A percentile compares a stretch with the other conserved stretches of the same genome.
Evolutionary conservation across 1,140 invertebrate species (phyloP).

Genomic region (Pantala flavescens): DNA sequence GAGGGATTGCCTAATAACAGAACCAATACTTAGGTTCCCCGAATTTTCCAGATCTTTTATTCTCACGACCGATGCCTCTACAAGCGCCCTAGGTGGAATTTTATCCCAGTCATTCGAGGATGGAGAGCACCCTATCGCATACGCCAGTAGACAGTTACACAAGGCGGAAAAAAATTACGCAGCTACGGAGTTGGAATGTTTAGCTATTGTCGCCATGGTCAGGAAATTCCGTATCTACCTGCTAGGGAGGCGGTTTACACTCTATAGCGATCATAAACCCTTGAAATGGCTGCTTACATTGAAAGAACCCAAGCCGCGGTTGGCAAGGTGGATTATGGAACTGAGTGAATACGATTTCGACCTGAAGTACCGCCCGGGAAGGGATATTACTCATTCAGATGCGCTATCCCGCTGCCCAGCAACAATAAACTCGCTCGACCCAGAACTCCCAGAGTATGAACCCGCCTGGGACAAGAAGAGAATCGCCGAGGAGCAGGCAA

Average conservation of each 20-base stretch:
- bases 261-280: constrained; percentile 34
- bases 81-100: background rate
- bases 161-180: constrained; percentile 34
- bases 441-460: too few relatives aligned
- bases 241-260: constrained; percentile 30
- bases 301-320: too few relatives aligned
- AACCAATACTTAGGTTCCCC: background rate
- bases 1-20: background rate
- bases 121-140: constrained; percentile 28
- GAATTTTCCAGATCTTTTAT: background rate
- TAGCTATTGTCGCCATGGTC: constrained; percentile 34
- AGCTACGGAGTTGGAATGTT: constrained; percentile 36
- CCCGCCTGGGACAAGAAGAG: too few relatives aligned
- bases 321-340: background rate
- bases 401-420: too few relatives aligned
- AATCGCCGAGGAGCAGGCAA: too few relatives aligned
- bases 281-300: too few relatives aligned
- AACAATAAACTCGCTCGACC: background rate
- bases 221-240: constrained; percentile 37
- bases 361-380: too few relatives aligned
- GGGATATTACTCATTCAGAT: too few relatives aligned
- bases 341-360: background rate
- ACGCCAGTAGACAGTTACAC: constrained; percentile 29
- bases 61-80: background rate
- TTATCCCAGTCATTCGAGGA: constrained; percentile 21